Evolutionary conservation across 1,140 invertebrate species (phyloP).

Genomic region (Dolichoris vasculosae): DNA sequence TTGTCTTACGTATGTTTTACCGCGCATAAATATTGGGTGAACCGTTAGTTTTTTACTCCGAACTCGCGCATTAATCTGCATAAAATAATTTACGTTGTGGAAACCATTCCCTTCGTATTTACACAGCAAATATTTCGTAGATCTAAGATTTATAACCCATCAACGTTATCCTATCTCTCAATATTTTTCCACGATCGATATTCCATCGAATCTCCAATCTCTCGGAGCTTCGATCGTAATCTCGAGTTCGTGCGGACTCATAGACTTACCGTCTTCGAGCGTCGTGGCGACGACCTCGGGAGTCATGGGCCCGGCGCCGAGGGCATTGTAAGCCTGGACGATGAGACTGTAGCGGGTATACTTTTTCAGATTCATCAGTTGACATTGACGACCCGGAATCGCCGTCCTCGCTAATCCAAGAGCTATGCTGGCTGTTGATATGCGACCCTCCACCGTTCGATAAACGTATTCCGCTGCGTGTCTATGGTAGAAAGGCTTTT

Average conservation of each 20-base stretch:
- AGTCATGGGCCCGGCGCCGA: constrained; percentile 91
- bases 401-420: constrained; percentile 70
- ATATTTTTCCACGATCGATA: not conserved
- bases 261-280: constrained; percentile 87
- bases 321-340: constrained; percentile 93
- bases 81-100: too few species aligned
- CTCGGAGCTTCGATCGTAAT: not conserved
- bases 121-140: too few species aligned
- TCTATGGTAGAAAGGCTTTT: constrained; percentile 52
- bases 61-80: too few species aligned
- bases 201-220: not conserved
- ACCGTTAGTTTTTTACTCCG: too few species aligned
- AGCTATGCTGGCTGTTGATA: constrained; percentile 70
- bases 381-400: constrained; percentile 70
- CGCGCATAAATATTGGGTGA: too few species aligned
- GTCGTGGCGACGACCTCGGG: constrained; percentile 87
- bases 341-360: constrained; percentile 92
- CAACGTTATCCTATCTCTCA: too few species aligned
- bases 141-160: too few species aligned
- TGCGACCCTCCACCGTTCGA: constrained; percentile 70
- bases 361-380: constrained; percentile 80
- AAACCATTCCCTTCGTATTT: too few species aligned
- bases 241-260: constrained; percentile 69
- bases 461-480: constrained; percentile 71
- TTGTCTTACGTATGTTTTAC: too few species aligned